Percentiles rank a stretch among this genome's conserved stretches.
Conservation (phyloP, 2,888 invertebrate species). For the Phyllotreta cruciferae region DNA sequence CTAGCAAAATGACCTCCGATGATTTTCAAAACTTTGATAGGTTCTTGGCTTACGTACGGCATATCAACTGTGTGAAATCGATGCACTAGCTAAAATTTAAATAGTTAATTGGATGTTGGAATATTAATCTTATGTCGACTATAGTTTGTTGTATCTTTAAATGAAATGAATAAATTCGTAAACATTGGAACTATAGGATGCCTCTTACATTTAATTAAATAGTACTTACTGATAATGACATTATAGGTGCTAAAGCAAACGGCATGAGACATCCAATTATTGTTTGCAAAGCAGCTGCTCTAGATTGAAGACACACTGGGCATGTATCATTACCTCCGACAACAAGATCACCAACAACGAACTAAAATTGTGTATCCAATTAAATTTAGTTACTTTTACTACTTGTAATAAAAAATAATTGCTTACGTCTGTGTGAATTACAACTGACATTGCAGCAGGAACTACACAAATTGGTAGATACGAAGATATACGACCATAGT, state of each 20-base stretch:
- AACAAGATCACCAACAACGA: slow-evolving; percentile 66
- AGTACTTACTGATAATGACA: slow-evolving; percentile 69
- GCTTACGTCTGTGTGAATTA: slow-evolving; percentile 54
- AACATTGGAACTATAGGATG: too few relatives aligned
- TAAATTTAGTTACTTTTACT: background rate
- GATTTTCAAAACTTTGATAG: slow-evolving; percentile 64
- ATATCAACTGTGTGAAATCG: slow-evolving; percentile 69
- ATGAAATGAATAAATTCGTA: too few relatives aligned
- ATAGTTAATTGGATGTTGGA: slow-evolving; percentile 37
- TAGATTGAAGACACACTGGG: slow-evolving; percentile 70
- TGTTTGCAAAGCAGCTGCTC: slow-evolving; percentile 66
- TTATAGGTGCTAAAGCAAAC: slow-evolving; percentile 65
- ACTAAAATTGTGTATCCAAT: slow-evolving; percentile 55
- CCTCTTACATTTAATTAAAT: too few relatives aligned
- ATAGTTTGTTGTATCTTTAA: too few relatives aligned
- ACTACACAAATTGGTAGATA: slow-evolving; percentile 68
- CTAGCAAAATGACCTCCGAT: slow-evolving; percentile 65
- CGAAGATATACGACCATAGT: slow-evolving; percentile 67
- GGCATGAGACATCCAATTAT: slow-evolving; percentile 67
- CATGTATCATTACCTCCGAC: slow-evolving; percentile 64
- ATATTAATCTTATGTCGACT: too few relatives aligned
- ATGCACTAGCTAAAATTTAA: slow-evolving; percentile 66
- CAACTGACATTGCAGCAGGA: slow-evolving; percentile 65
- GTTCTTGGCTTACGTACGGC: slow-evolving; percentile 68
- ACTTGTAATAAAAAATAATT: background rate